Percentiles rank a stretch among this genome's conserved stretches.
Evolutionary conservation across 2,113 vertebrate species (phyloP).

Genomic region (Chascanopsetta lugubris): DNA sequence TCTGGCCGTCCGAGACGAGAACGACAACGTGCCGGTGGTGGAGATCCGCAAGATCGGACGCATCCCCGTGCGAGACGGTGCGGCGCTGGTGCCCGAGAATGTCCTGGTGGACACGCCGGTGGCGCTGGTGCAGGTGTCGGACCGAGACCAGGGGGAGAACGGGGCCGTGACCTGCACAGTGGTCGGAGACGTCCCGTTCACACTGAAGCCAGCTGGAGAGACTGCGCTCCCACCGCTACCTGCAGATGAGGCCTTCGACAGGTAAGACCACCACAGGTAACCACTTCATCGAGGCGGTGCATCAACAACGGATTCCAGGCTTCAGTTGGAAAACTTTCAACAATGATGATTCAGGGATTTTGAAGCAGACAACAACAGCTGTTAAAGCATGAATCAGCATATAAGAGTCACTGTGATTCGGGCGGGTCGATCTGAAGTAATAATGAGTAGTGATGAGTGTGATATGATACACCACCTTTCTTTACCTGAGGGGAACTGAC

Average conservation of each 20-base stretch:
- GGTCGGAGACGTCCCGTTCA: slow-evolving; percentile 95
- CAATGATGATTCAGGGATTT: slow-evolving; percentile 2
- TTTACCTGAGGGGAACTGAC: slow-evolving; percentile 5
- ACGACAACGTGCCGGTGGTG: slow-evolving; percentile 93
- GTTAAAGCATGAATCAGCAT: slow-evolving; percentile 1
- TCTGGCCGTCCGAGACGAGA: slow-evolving; percentile 92
- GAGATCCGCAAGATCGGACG: slow-evolving; percentile 97
- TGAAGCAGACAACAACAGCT: neutral
- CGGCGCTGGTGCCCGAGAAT: slow-evolving; percentile 91
- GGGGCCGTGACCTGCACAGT: slow-evolving; percentile 96
- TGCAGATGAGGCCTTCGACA: slow-evolving; percentile 86
- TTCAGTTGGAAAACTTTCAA: neutral
- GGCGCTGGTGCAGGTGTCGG: slow-evolving; percentile 94
- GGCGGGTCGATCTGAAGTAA: too few relatives aligned
- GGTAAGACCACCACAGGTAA: slow-evolving; percentile 71
- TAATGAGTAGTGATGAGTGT: neutral
- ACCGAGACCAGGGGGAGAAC: slow-evolving; percentile 95
- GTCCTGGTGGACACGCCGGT: slow-evolving; percentile 95
- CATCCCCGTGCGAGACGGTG: slow-evolving; percentile 90
- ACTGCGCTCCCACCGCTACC: slow-evolving; percentile 76
- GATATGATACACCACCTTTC: neutral
- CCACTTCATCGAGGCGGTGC: neutral
- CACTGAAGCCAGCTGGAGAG: slow-evolving; percentile 92
- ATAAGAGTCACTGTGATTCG: slow-evolving; percentile 5
- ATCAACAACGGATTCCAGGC: neutral